Conservation (phyloP, 2,888 invertebrate genomes). For the Cryptus viduatorius region DNA sequence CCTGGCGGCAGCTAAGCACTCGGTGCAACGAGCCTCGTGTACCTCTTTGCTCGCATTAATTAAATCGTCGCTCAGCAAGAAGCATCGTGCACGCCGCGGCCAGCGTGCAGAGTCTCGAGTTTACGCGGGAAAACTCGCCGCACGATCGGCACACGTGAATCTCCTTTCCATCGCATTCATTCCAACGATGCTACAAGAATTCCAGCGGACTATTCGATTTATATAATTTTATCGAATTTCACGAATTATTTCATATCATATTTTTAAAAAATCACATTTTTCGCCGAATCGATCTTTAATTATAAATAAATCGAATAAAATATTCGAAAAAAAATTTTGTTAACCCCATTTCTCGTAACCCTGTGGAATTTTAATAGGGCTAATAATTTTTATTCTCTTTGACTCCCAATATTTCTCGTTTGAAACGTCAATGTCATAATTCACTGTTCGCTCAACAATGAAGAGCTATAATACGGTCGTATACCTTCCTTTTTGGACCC, state of each 20-base stretch:
- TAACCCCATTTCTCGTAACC: not conserved
- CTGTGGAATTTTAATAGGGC: not conserved
- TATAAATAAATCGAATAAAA: not conserved
- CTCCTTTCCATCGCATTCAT: not conserved
- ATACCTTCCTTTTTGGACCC: slow-evolving; percentile 26
- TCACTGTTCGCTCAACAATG: not conserved
- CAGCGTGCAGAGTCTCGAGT: slow-evolving; percentile 12
- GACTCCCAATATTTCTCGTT: not conserved
- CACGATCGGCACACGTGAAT: slow-evolving; percentile 43
- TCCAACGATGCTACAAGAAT: not conserved
- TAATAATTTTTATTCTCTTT: not conserved
- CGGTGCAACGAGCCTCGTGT: slow-evolving; percentile 49
- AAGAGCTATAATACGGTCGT: slow-evolving; percentile 3
- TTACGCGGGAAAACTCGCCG: slow-evolving; percentile 56
- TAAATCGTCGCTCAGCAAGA: slow-evolving; percentile 57
- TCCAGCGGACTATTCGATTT: not conserved
- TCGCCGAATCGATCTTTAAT: slow-evolving; percentile 17
- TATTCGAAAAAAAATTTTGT: not conserved
- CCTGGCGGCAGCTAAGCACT: slow-evolving; percentile 32
- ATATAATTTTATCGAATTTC: not conserved
- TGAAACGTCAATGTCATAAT: slow-evolving; percentile 12
- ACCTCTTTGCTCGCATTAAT: slow-evolving; percentile 59
- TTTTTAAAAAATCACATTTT: not conserved
- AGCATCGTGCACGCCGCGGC: slow-evolving; percentile 26
- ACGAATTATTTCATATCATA: not conserved